A percentile compares a stretch with the other conserved stretches of the same genome.
Evolutionary conservation across 2,888 invertebrate genomes (phyloP).

Genomic region (Chrysolina haemoptera): DNA sequence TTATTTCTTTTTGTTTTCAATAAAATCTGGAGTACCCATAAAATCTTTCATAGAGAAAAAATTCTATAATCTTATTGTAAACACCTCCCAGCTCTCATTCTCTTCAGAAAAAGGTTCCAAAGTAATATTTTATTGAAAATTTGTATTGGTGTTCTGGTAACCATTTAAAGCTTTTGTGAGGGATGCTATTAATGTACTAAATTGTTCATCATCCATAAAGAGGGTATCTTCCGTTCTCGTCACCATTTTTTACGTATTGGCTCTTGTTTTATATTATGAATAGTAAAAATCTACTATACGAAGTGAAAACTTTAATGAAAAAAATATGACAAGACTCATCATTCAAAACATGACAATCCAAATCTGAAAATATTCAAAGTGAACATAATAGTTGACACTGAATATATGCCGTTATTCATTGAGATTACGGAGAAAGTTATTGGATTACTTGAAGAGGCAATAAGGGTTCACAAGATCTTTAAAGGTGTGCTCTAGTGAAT

Average conservation of each 20-base stretch:
- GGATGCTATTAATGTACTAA: neutral
- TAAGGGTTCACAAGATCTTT: no score
- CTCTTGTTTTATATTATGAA: neutral
- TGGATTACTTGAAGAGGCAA: no score
- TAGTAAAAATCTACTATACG: neutral
- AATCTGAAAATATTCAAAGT: no score
- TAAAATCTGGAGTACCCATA: neutral
- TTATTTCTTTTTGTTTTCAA: neutral
- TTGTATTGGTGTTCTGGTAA: neutral
- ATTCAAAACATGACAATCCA: no score
- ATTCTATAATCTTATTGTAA: neutral
- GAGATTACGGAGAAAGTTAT: no score
- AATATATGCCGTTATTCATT: no score
- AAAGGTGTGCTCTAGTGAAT: no score
- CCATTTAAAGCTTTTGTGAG: neutral
- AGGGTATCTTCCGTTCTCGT: neutral
- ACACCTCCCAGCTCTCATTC: neutral
- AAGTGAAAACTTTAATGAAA: neutral
- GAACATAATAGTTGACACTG: no score
- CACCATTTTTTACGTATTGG: neutral
- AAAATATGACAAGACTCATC: neutral
- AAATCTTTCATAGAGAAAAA: neutral
- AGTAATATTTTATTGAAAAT: neutral
- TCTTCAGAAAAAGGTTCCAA: neutral
- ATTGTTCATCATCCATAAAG: neutral